phyloP scores from a whole-genome alignment of 1,140 invertebrate species.

The Vollenhovia emeryi region DNA sequence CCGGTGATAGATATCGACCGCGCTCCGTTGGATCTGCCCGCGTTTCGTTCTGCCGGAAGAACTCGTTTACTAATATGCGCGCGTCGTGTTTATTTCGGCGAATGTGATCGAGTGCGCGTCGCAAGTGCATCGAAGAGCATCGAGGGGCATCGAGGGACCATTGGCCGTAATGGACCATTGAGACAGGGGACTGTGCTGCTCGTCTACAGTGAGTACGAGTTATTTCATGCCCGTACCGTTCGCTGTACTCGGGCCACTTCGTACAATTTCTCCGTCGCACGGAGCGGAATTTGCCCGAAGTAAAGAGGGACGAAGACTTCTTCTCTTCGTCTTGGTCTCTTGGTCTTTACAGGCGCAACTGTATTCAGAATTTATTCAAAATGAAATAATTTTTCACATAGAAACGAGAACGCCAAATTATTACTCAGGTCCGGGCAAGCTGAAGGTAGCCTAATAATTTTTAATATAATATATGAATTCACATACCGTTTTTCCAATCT shows the following conservation, averaged over 20 bases:
- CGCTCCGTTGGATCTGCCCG: not conserved
- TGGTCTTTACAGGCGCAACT: too few species aligned
- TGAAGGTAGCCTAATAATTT: too few species aligned
- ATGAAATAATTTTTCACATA: too few species aligned
- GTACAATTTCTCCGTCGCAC: not conserved
- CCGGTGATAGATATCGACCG: not conserved
- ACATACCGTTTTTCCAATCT: too few species aligned
- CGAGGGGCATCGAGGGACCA: not conserved
- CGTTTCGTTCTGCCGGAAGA: not conserved
- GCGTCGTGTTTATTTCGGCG: conserved; percentile 1
- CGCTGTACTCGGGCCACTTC: not conserved
- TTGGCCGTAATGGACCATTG: not conserved
- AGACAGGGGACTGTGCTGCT: not conserved
- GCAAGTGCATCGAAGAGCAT: conserved; percentile 14
- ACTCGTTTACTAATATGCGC: conserved; percentile 1
- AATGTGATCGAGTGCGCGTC: conserved; percentile 22
- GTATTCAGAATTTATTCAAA: too few species aligned
- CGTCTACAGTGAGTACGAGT: conserved; percentile 1
- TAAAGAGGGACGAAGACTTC: too few species aligned
- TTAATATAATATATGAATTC: too few species aligned
- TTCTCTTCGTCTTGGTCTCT: not conserved
- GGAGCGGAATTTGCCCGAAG: not conserved
- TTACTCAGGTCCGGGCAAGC: too few species aligned
- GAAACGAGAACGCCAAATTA: too few species aligned
- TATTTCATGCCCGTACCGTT: not conserved